A percentile compares a stretch with the other conserved stretches of the same genome.
These are phyloP conservation scores for Cerastis leucographa DNA, from an alignment of 2,888 invertebrate genomes.

Conservation along the genomic window DNA sequence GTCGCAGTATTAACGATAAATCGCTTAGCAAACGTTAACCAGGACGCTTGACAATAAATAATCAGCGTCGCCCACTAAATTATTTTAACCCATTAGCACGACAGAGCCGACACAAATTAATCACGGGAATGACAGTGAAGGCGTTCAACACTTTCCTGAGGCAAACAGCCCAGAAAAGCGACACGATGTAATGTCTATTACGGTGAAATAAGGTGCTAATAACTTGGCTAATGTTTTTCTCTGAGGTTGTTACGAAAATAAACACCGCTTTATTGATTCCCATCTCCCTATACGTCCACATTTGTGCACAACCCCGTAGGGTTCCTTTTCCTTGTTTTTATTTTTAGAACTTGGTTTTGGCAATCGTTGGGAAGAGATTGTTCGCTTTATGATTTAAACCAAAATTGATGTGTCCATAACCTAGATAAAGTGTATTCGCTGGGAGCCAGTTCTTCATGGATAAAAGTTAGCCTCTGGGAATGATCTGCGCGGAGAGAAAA, in stretches of 20 bases:
- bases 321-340: constrained; percentile 27
- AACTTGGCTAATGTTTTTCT: constrained; percentile 43
- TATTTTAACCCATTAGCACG: constrained; percentile 89
- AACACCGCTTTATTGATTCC: constrained; percentile 25
- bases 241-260: constrained; percentile 37
- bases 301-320: constrained; percentile 25
- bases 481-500: constrained; percentile 49
- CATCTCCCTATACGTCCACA: neutral
- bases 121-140: constrained; percentile 88
- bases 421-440: constrained; percentile 33
- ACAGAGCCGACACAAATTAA: constrained; percentile 88
- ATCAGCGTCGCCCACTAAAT: constrained; percentile 87
- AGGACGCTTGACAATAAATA: constrained; percentile 83
- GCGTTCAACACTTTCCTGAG: constrained; percentile 86
- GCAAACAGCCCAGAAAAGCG: constrained; percentile 70
- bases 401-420: constrained; percentile 48
- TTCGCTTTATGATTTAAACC: constrained; percentile 39
- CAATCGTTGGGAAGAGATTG: constrained; percentile 30
- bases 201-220: constrained; percentile 51
- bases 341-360: constrained; percentile 35
- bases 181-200: constrained; percentile 62
- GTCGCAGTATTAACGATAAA: constrained; percentile 77
- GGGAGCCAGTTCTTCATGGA: constrained; percentile 33
- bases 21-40: constrained; percentile 77
- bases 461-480: constrained; percentile 53